phyloP scores from a whole-genome alignment of 2,797 vertebrate genomes.

The Muraenolepis orangiensis region DNA sequence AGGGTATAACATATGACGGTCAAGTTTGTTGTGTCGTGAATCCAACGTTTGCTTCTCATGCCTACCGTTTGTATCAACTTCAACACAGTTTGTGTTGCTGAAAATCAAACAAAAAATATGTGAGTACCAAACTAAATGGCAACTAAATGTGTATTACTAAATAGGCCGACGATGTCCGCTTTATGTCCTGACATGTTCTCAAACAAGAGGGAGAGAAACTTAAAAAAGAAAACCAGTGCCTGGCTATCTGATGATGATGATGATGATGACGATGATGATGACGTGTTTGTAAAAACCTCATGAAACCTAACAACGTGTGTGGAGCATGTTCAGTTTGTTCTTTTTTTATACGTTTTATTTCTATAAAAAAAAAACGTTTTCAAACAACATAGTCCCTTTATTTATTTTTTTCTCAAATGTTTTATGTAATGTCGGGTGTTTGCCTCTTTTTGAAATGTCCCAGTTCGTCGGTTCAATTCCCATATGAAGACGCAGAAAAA shows the following conservation, averaged over 20 bases:
- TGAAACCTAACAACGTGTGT: slow-evolving; percentile 83
- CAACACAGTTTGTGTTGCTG: slow-evolving; percentile 79
- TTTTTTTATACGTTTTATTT: slow-evolving; percentile 95
- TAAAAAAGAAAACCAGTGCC: slow-evolving; percentile 86
- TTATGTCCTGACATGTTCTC: slow-evolving; percentile 86
- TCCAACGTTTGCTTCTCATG: slow-evolving; percentile 68
- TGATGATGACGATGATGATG: no score
- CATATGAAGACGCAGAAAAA: neutral
- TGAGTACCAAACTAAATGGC: slow-evolving; percentile 92
- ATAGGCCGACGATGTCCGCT: slow-evolving; percentile 88
- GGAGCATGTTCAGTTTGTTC: slow-evolving; percentile 91
- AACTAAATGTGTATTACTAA: slow-evolving; percentile 91
- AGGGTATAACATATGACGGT: no score
- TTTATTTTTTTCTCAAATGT: slow-evolving; percentile 11
- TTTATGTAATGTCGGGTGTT: neutral
- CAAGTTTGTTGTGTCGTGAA: slow-evolving; percentile 78
- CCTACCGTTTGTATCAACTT: slow-evolving; percentile 65
- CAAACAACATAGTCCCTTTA: slow-evolving; percentile 61
- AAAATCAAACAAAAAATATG: slow-evolving; percentile 71
- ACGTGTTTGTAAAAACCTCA: slow-evolving; percentile 82
- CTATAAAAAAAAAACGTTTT: slow-evolving; percentile 93
- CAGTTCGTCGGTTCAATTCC: neutral
- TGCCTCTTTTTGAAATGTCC: neutral
- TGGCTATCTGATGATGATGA: slow-evolving; percentile 91
- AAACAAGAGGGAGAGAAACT: slow-evolving; percentile 64